Evolutionary conservation across 2,797 vertebrate genomes (phyloP).

Genomic region (Tympanoctomys barrerae): DNA sequence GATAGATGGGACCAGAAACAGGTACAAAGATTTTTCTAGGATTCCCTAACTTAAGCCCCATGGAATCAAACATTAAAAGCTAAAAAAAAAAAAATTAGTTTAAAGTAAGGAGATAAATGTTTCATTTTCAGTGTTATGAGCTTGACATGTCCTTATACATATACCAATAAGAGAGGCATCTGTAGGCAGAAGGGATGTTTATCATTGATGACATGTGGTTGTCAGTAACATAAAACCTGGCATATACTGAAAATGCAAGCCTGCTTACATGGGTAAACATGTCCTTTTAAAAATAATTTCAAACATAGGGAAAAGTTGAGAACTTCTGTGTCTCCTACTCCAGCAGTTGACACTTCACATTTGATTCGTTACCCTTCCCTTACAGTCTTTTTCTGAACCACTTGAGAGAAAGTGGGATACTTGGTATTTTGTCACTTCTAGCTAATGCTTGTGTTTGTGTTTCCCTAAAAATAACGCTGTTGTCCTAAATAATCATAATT

Average conservation of each 20-base stretch:
- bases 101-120: slow-evolving; percentile 37
- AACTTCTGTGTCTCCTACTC: neutral
- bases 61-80: slow-evolving; percentile 17
- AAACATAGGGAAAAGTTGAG: slow-evolving; percentile 39
- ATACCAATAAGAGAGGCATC: neutral
- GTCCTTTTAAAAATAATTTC: slow-evolving; percentile 33
- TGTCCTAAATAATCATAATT: neutral
- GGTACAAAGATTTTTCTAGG: neutral
- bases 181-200: slow-evolving; percentile 3
- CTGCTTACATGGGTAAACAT: neutral
- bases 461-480: neutral
- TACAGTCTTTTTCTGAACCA: slow-evolving; percentile 3
- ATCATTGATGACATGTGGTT: neutral
- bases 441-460: neutral
- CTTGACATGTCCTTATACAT: neutral
- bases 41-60: slow-evolving; percentile 21
- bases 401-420: slow-evolving; percentile 45
- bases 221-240: neutral
- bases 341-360: neutral
- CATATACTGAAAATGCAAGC: slow-evolving; percentile 41
- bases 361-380: neutral
- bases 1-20: neutral
- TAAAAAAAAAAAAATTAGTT: slow-evolving; percentile 33
- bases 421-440: neutral
- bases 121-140: slow-evolving; percentile 34